Evolutionary conservation across 2,113 vertebrate species (phyloP).

Genomic region (Hirundichthys speculiger): DNA sequence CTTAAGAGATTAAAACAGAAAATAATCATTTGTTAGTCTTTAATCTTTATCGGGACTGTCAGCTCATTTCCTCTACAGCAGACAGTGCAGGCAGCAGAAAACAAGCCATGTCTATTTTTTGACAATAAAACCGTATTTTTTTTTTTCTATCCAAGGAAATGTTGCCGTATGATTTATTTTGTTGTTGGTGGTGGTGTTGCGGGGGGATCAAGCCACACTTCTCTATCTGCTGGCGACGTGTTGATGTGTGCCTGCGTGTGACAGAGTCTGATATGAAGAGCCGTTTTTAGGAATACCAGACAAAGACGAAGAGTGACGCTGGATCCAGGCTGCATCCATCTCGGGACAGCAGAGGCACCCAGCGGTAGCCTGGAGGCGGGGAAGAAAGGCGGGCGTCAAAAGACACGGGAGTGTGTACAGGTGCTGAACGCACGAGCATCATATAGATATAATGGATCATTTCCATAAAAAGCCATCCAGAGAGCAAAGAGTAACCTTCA

Average conservation of each 20-base stretch:
- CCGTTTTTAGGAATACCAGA: slow-evolving; percentile 67
- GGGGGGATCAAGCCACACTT: slow-evolving; percentile 36
- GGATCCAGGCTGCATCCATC: slow-evolving; percentile 78
- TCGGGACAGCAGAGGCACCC: slow-evolving; percentile 81
- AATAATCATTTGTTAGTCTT: slow-evolving; percentile 15
- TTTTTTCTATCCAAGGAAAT: slow-evolving; percentile 46
- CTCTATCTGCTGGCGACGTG: slow-evolving; percentile 21
- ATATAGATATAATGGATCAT: not conserved
- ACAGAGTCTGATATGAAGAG: slow-evolving; percentile 19
- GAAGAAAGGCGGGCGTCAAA: slow-evolving; percentile 10
- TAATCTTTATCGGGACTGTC: slow-evolving; percentile 21
- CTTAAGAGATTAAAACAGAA: slow-evolving; percentile 14
- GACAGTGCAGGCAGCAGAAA: slow-evolving; percentile 4
- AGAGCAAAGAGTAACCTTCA: slow-evolving; percentile 29
- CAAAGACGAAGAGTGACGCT: slow-evolving; percentile 85
- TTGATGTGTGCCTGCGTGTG: not conserved
- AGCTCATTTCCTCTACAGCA: slow-evolving; percentile 39
- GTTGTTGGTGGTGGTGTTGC: slow-evolving; percentile 30
- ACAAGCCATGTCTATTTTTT: slow-evolving; percentile 46
- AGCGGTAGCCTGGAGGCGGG: slow-evolving; percentile 84
- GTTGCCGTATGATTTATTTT: slow-evolving; percentile 51
- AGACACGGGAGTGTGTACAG: slow-evolving; percentile 11
- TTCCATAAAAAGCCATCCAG: not conserved
- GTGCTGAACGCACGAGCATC: slow-evolving; percentile 8
- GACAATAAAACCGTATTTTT: slow-evolving; percentile 70